Percentiles rank a stretch among this genome's conserved stretches.
Evolutionary conservation across 1,140 invertebrate genomes (phyloP).

Genomic region (Laupala kohalensis): DNA sequence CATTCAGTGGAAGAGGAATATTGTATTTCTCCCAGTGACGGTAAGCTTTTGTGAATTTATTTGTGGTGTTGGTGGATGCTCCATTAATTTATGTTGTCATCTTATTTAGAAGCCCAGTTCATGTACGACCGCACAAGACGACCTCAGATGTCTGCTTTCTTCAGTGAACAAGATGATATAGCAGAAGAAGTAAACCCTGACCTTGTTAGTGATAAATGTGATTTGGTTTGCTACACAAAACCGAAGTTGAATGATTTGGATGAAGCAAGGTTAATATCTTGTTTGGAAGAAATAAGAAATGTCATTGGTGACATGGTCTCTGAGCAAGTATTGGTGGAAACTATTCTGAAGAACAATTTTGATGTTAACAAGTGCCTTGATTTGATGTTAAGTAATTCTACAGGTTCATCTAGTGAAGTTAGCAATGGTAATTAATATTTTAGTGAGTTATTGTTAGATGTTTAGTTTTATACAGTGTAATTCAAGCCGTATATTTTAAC

Average conservation of each 20-base stretch:
- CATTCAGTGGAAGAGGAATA: constrained; percentile 84
- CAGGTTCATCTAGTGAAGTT: not conserved
- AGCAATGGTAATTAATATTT: not conserved
- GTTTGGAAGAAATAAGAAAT: constrained; percentile 67
- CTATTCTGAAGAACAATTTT: constrained; percentile 52
- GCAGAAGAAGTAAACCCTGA: constrained; percentile 45
- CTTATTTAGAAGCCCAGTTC: constrained; percentile 52
- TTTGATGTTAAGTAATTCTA: constrained; percentile 43
- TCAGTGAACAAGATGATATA: constrained; percentile 54
- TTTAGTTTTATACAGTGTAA: too few species aligned
- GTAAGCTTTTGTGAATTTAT: constrained; percentile 21
- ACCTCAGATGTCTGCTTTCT: constrained; percentile 55
- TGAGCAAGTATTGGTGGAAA: constrained; percentile 50
- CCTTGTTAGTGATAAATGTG: constrained; percentile 1
- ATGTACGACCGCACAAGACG: constrained; percentile 64
- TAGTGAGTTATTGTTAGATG: too few species aligned
- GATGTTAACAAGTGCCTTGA: constrained; percentile 57
- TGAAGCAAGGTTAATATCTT: constrained; percentile 61
- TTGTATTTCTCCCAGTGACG: constrained; percentile 77
- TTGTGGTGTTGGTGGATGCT: too few species aligned
- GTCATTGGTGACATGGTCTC: constrained; percentile 64
- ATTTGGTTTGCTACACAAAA: constrained; percentile 25
- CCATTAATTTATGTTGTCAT: not conserved
- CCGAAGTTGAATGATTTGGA: constrained; percentile 46
- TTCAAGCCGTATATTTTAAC: too few species aligned